Percentiles rank a stretch among this genome's conserved stretches.
Conservation (phyloP, 1,140 invertebrate species). For the Gyrodactylus bullatarudis region DNA sequence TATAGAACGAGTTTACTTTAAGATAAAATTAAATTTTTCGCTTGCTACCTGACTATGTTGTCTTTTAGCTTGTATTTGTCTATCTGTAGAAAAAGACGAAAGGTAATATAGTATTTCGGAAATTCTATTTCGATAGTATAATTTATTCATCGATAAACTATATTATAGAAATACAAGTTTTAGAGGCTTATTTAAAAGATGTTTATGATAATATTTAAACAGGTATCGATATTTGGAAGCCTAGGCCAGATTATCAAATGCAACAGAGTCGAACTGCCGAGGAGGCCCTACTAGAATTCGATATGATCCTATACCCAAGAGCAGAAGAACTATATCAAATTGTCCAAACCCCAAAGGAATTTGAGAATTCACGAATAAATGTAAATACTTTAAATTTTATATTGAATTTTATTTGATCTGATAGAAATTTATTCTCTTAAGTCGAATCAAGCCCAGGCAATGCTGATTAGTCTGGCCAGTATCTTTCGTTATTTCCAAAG, state of each 20-base stretch:
- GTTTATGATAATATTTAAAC: not conserved
- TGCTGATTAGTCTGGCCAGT: not conserved
- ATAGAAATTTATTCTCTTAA: no score
- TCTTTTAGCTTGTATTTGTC: no score
- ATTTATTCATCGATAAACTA: not conserved
- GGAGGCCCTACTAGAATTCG: not conserved
- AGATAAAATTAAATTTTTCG: no score
- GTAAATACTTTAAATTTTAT: no score
- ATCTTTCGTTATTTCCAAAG: not conserved
- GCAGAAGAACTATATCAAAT: not conserved
- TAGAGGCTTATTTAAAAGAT: not conserved
- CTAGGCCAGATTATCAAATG: not conserved
- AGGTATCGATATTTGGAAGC: not conserved
- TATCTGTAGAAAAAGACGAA: no score
- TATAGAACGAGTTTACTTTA: no score
- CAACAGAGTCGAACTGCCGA: not conserved
- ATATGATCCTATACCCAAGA: not conserved
- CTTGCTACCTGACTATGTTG: no score
- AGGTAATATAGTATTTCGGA: not conserved
- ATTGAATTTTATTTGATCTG: no score
- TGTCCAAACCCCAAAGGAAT: not conserved
- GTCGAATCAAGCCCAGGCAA: no score
- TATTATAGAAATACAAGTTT: not conserved
- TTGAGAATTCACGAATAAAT: no score
- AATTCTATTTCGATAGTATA: not conserved